Evolutionary conservation across 1,140 invertebrate genomes (phyloP).

Genomic region (Drosophila elegans): DNA sequence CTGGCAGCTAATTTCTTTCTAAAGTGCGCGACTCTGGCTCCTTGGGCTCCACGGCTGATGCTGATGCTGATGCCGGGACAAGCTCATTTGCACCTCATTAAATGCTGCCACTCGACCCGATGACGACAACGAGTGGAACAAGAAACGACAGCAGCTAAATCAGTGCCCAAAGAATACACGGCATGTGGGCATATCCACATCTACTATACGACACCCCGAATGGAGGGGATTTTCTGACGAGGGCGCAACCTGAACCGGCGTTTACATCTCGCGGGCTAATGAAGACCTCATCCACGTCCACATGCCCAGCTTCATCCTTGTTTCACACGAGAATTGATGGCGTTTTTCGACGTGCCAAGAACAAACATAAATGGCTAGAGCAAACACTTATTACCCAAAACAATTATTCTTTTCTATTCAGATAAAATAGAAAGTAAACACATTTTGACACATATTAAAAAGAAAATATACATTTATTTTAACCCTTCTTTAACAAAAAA

Average conservation of each 20-base stretch:
- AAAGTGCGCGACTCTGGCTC: constrained; percentile 68
- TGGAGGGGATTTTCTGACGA: constrained; percentile 5
- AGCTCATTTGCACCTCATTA: constrained; percentile 84
- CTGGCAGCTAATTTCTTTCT: constrained; percentile 80
- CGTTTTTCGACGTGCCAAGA: not conserved
- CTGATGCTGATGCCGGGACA: constrained; percentile 57
- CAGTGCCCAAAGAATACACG: constrained; percentile 50
- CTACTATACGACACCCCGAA: not conserved
- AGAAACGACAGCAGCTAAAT: constrained; percentile 44
- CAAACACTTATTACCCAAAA: too few relatives aligned
- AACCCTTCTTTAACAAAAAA: too few relatives aligned
- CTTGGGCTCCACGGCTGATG: constrained; percentile 8
- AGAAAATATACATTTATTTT: too few relatives aligned
- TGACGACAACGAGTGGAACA: constrained; percentile 53
- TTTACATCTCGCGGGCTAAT: constrained; percentile 35
- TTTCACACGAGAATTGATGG: not conserved
- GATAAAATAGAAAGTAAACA: too few relatives aligned
- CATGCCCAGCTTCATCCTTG: not conserved
- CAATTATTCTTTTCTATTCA: too few relatives aligned
- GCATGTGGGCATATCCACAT: constrained; percentile 1
- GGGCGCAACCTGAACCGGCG: constrained; percentile 11
- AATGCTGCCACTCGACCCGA: constrained; percentile 82
- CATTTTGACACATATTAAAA: too few relatives aligned
- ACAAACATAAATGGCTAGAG: not conserved
- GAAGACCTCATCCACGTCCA: constrained; percentile 11